A percentile compares a stretch with the other conserved stretches of the same genome.
Evolutionary conservation across 2,888 invertebrate genomes (phyloP).

Genomic region (Litoditis marina): DNA sequence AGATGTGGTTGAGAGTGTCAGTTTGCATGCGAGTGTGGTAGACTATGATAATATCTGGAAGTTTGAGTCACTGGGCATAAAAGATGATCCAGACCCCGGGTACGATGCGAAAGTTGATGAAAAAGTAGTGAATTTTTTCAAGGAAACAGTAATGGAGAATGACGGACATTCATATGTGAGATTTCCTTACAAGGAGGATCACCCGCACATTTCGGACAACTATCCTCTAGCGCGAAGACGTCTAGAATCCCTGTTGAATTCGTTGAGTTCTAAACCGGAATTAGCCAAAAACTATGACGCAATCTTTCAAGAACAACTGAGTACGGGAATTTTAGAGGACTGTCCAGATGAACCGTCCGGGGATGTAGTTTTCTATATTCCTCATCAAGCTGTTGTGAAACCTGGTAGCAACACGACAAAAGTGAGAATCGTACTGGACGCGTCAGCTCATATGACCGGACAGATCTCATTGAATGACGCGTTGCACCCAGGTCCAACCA

Average conservation of each 20-base stretch:
- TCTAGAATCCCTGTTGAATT: not conserved
- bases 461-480: conserved; percentile 4
- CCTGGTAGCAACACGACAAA: conserved; percentile 11
- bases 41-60: not conserved
- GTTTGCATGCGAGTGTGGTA: no score
- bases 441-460: not conserved
- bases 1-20: no score
- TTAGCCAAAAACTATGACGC: not conserved
- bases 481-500: conserved; percentile 4
- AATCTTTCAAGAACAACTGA: not conserved
- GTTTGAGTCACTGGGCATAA: not conserved
- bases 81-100: not conserved
- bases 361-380: conserved; percentile 13
- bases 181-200: not conserved
- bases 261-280: not conserved
- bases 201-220: not conserved
- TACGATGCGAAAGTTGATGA: not conserved
- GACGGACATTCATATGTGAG: not conserved
- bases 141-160: not conserved
- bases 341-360: no score
- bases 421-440: conserved; percentile 16
- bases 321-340: not conserved
- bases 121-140: not conserved
- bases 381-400: conserved; percentile 17
- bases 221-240: not conserved